Evolutionary conservation across 1,140 invertebrate species (phyloP).

Genomic region (Kradibia gibbosae): DNA sequence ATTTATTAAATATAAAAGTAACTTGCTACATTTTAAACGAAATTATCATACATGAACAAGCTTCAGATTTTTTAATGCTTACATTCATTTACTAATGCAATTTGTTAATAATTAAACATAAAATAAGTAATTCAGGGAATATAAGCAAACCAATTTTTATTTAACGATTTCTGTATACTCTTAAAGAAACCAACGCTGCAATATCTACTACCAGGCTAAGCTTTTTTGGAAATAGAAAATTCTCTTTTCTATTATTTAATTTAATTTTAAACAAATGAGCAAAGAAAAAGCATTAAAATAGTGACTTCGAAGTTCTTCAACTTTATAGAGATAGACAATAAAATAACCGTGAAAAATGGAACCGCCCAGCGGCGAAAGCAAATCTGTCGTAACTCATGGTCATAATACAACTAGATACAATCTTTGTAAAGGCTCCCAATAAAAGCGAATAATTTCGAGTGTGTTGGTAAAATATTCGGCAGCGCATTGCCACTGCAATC

Average conservation of each 20-base stretch:
- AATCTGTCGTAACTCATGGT: constrained; percentile 43
- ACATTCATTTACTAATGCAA: no score
- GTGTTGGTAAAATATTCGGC: constrained; percentile 33
- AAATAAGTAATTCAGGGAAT: no score
- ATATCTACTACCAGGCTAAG: neutral
- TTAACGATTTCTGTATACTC: no score
- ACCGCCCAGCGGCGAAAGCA: constrained; percentile 45
- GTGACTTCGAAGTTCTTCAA: neutral
- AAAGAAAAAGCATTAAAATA: neutral
- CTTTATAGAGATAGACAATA: constrained; percentile 30
- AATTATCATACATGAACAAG: no score
- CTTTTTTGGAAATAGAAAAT: neutral
- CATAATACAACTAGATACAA: constrained; percentile 40
- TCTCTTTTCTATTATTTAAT: constrained; percentile 19
- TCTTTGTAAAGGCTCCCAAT: constrained; percentile 27
- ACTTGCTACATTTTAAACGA: no score
- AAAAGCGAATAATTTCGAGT: constrained; percentile 43
- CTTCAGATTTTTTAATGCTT: no score
- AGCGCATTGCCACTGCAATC: constrained; percentile 15
- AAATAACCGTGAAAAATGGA: constrained; percentile 44
- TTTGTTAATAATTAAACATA: no score
- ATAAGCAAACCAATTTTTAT: no score
- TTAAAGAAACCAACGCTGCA: no score
- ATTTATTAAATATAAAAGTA: no score
- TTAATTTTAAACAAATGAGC: constrained; percentile 6